Percentiles rank a stretch among this genome's conserved stretches.
Conservation (phyloP, 1,140 invertebrate species). For the Penaeus indicus region DNA sequence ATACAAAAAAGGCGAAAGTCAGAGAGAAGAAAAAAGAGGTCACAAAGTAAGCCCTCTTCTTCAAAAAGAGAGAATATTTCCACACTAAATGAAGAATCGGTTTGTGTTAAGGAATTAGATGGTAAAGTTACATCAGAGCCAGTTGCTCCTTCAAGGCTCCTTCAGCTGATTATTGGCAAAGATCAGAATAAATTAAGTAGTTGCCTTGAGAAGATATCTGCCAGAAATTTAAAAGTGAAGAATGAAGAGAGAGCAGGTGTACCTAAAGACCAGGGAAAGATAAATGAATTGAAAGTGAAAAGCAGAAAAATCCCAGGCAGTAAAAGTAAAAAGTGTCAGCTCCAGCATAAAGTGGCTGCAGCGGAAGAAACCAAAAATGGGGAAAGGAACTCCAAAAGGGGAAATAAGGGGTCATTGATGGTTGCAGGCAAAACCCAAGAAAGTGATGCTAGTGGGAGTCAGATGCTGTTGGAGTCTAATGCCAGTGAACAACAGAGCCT, state of each 20-base stretch:
- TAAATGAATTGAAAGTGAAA: no score
- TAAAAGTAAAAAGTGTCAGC: no score
- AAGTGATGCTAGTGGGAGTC: not conserved
- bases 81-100: no score
- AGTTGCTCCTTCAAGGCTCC: conserved; percentile 20
- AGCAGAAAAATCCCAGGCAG: no score
- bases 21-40: conserved; percentile 29
- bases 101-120: not conserved
- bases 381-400: not conserved
- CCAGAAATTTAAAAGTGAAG: no score
- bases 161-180: conserved; percentile 47
- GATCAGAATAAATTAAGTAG: not conserved
- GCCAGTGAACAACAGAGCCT: conserved; percentile 40
- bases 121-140: not conserved
- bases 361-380: not conserved
- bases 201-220: no score
- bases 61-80: no score
- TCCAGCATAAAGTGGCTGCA: no score
- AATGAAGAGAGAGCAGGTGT: no score
- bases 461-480: not conserved
- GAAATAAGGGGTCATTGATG: not conserved
- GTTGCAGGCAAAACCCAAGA: not conserved
- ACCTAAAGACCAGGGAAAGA: no score
- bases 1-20: conserved; percentile 45
- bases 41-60: no score